Conservation (phyloP, 1,140 invertebrate genomes). For the Brachionus sp. region DNA sequence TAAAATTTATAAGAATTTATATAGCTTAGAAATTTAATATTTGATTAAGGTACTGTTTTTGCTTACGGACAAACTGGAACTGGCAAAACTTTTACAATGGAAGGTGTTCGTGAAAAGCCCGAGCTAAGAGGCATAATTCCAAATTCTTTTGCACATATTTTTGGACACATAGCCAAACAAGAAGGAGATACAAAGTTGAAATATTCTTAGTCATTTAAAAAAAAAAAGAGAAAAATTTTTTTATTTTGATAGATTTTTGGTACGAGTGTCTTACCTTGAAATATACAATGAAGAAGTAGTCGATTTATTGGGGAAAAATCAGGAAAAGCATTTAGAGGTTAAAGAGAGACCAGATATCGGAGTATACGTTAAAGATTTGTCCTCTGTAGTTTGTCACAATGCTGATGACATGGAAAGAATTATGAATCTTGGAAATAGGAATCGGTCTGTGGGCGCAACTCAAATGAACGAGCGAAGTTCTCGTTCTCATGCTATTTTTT, state of each 20-base stretch:
- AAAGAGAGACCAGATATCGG: conserved; percentile 36
- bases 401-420: conserved; percentile 70
- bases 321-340: conserved; percentile 66
- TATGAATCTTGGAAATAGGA: conserved; percentile 72
- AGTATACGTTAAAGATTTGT: conserved; percentile 62
- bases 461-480: conserved; percentile 99
- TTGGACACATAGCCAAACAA: conserved; percentile 63
- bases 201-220: background rate
- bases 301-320: conserved; percentile 70
- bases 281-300: conserved; percentile 81
- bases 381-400: conserved; percentile 72
- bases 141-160: conserved; percentile 65
- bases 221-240: background rate
- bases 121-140: conserved; percentile 76
- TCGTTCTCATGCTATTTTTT: conserved; percentile 97
- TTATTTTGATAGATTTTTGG: conserved; percentile 68
- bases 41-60: conserved; percentile 62
- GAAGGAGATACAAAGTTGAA: conserved; percentile 62
- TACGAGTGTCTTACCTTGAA: conserved; percentile 82
- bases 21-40: background rate
- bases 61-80: conserved; percentile 64
- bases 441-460: conserved; percentile 78
- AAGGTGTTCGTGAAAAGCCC: conserved; percentile 63
- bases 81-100: conserved; percentile 64
- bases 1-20: background rate